Percentiles rank a stretch among this genome's conserved stretches.
These are phyloP conservation scores for Drosophila bipectinata DNA, from an alignment of 1,140 invertebrate species.

Conservation along the genomic window DNA sequence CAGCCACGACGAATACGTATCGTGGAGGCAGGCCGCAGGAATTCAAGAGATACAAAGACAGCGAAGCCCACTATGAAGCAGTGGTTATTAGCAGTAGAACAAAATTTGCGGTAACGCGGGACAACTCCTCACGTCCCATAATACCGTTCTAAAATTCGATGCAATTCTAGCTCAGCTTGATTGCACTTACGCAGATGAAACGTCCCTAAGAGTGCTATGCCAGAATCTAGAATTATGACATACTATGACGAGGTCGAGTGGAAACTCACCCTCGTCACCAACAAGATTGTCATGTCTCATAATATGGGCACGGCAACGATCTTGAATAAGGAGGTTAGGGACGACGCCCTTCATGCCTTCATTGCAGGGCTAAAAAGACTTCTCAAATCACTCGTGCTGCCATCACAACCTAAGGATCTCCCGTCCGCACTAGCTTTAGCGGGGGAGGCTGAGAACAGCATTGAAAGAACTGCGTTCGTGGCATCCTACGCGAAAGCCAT, in stretches of 20 bases:
- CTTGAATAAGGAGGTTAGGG: constrained; percentile 12
- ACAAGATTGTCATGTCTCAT: background rate
- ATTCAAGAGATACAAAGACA: background rate
- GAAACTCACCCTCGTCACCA: too few relatives aligned
- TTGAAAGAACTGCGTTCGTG: too few relatives aligned
- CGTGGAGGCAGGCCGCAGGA: background rate
- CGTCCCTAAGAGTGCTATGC: constrained; percentile 4
- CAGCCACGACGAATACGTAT: too few relatives aligned
- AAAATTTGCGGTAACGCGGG: background rate
- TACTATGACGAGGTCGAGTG: too few relatives aligned
- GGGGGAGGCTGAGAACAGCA: too few relatives aligned
- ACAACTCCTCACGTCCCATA: background rate
- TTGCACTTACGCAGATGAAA: constrained; percentile 13
- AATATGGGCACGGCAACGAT: constrained; percentile 2
- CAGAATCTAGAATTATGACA: background rate
- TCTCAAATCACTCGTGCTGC: too few relatives aligned
- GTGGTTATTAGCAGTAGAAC: background rate
- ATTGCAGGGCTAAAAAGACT: background rate
- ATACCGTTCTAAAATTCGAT: background rate
- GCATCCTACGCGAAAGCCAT: too few relatives aligned
- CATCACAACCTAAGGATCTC: too few relatives aligned
- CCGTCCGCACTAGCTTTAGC: too few relatives aligned
- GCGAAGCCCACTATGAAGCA: background rate
- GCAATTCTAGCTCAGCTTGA: background rate
- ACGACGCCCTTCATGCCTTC: constrained; percentile 3